Percentiles rank a stretch among this genome's conserved stretches.
Evolutionary conservation across 2,888 invertebrate genomes (phyloP).

Genomic region (Patella ulyssiponensis): DNA sequence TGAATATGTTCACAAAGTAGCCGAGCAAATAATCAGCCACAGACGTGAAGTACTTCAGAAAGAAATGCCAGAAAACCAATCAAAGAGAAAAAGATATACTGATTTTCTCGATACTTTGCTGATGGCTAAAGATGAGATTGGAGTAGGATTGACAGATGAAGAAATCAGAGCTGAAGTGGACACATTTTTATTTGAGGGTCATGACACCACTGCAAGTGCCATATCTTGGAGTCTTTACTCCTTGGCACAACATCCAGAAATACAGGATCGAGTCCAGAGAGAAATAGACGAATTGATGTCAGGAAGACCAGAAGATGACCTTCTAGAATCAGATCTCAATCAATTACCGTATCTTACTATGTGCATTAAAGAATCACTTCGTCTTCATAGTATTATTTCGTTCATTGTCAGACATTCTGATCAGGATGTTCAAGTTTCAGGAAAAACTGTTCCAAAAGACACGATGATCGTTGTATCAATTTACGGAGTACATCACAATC

Average conservation of each 20-base stretch:
- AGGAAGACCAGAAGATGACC: constrained; percentile 40
- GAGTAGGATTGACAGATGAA: background rate
- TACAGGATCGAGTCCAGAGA: constrained; percentile 43
- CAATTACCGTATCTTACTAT: constrained; percentile 50
- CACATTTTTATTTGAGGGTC: constrained; percentile 50
- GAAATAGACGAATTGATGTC: constrained; percentile 50
- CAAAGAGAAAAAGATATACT: background rate
- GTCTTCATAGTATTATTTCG: constrained; percentile 51
- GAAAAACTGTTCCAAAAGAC: constrained; percentile 43
- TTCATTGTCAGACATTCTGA: constrained; percentile 47
- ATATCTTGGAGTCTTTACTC: constrained; percentile 52
- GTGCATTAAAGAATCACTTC: constrained; percentile 58
- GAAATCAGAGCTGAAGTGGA: background rate
- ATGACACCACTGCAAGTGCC: constrained; percentile 58
- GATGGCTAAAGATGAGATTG: background rate
- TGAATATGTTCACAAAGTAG: constrained; percentile 51
- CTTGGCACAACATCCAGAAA: constrained; percentile 45
- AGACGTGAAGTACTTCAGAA: constrained; percentile 48
- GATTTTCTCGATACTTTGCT: constrained; percentile 4
- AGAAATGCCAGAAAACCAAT: background rate
- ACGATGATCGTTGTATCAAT: constrained; percentile 44
- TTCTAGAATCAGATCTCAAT: constrained; percentile 42
- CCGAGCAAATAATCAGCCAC: constrained; percentile 50
- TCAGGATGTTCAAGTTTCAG: constrained; percentile 45
- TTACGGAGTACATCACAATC: constrained; percentile 53